Conservation (phyloP, 2,797 vertebrate genomes). For the Botia kubotai region DNA sequence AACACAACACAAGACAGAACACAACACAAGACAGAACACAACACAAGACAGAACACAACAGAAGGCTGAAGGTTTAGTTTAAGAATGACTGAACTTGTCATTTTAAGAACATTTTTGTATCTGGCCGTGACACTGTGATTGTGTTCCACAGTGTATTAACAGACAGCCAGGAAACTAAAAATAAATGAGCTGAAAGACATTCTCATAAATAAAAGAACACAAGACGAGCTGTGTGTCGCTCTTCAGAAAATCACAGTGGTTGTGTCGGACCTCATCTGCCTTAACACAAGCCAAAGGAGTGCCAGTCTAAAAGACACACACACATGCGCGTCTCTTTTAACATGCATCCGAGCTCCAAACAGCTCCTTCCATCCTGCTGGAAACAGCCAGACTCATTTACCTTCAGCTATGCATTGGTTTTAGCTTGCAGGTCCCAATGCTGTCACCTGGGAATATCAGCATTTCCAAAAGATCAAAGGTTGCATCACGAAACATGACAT, state of each 20-base stretch:
- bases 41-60: too few species aligned
- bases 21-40: too few species aligned
- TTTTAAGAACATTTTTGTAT: neutral
- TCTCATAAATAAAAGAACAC: conserved; percentile 48
- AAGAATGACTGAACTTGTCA: neutral
- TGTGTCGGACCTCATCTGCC: conserved; percentile 31
- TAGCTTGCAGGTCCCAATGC: neutral
- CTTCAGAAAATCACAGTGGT: conserved; percentile 24
- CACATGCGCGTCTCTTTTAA: neutral
- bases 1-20: too few species aligned
- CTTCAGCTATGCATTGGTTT: conserved; percentile 24
- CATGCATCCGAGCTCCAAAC: conserved; percentile 8
- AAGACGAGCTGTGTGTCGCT: conserved; percentile 15
- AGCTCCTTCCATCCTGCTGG: neutral
- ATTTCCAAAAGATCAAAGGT: conserved; percentile 19
- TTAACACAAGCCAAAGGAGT: conserved; percentile 70
- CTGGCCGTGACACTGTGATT: conserved; percentile 10
- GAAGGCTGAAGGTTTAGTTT: too few species aligned
- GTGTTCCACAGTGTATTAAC: conserved; percentile 6
- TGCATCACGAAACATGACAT: conserved; percentile 1
- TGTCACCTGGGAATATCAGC: conserved; percentile 12
- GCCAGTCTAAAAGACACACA: conserved; percentile 64
- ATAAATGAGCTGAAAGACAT: conserved; percentile 37
- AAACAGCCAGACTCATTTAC: conserved; percentile 9
- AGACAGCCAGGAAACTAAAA: conserved; percentile 28